Percentiles rank a stretch among this genome's conserved stretches.
Evolutionary conservation across 2,113 vertebrate species (phyloP).

Genomic region (Caretta caretta): DNA sequence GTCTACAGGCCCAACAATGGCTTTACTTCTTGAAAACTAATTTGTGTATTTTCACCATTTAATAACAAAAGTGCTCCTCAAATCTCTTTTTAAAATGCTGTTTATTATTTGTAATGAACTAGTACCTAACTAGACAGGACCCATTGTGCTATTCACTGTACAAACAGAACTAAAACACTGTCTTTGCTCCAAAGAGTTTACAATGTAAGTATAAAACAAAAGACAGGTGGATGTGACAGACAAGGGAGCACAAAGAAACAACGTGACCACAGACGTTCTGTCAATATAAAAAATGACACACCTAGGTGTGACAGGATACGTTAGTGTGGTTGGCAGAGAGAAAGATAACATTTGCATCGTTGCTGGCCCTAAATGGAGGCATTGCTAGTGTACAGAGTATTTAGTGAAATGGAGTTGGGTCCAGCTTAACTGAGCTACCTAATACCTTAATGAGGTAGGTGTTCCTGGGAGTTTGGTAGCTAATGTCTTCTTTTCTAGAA

Average conservation of each 20-base stretch:
- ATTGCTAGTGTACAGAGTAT: neutral
- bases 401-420: neutral
- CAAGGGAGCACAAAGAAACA: neutral
- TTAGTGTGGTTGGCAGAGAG: neutral
- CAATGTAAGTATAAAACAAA: neutral
- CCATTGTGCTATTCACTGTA: fast-evolving
- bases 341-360: neutral
- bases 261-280: neutral
- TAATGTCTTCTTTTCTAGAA: neutral
- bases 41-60: neutral
- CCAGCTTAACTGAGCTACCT: neutral
- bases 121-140: neutral
- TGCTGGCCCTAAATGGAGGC: neutral
- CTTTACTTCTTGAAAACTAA: neutral
- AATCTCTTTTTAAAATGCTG: neutral
- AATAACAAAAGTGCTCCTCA: fast-evolving
- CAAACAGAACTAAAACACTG: neutral
- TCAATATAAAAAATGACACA: neutral
- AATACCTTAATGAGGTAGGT: neutral
- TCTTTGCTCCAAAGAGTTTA: neutral
- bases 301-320: neutral
- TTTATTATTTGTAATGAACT: neutral
- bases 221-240: neutral
- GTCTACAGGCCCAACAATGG: fast-evolving
- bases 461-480: neutral